Base-by-base conservation (phyloP, 1,140 invertebrate genomes). In the Aphaenogaster rudis region DNA sequence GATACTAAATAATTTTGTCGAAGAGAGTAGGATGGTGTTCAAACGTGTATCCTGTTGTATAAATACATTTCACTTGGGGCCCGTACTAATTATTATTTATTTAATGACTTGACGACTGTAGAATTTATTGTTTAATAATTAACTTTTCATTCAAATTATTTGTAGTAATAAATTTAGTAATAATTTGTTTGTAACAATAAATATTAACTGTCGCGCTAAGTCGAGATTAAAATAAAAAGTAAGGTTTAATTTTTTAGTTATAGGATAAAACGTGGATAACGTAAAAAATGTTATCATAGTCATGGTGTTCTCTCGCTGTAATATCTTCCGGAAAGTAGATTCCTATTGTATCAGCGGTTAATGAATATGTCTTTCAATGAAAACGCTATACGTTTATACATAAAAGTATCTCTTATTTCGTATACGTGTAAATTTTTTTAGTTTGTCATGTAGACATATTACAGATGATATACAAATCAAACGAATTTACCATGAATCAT, bases 331-430 rank as follows among this genome's bases (percentile, higher is more conserved):
- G 6, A 78, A 48, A 78, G 36, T 52, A 81, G 66, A 71, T 50
- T 50, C 42, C 80, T 84, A 48, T 50, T 61, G 17, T 76, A 84
- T 76, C 69, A 39, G 57, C 69, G 33, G 57, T 36, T 74, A 74
- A 84, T 48, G n/a, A 33, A 45, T 71, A 28, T 48, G 8, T 67
- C 9, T 48, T 9, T 48, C 57, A 42, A 48, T 45, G 11, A 82
- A 74, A 48, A 15, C n/a, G 7, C 33, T 45, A 13, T 9, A 13
- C 33, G 21, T 36, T 28, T 42, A 9, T 3, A 42, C 36, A 15
- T 66, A 61, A 45, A 57, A 13, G 64, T 42, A 33, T 36, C 17
- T 52, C 11, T 59, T 36, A 52, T 15, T n/a, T 28, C 9, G 13
- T 45, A 57, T 39, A 71, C 6, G 3, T 48, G 8, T 48, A 36